Evolutionary conservation across 2,113 vertebrate genomes (phyloP).

Genomic region (Trogon surrucura): DNA sequence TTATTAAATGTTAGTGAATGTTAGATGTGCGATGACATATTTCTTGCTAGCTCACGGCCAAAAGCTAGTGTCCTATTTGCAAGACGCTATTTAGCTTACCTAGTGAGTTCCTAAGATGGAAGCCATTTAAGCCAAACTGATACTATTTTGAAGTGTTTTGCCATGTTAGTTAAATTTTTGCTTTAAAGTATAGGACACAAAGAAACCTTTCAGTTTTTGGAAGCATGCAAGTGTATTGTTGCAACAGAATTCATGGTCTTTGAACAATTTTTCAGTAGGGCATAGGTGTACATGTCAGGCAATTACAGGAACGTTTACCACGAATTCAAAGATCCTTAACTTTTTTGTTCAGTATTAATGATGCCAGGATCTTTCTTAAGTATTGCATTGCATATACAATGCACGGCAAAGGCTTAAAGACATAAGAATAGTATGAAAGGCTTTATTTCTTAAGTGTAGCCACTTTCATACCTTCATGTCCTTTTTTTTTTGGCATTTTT

Average conservation of each 20-base stretch:
- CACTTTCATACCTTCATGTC: not conserved
- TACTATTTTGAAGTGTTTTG: not conserved
- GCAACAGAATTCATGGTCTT: not conserved
- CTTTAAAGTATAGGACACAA: not conserved
- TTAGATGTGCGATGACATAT: not conserved
- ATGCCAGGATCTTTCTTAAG: not conserved
- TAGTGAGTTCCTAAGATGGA: not conserved
- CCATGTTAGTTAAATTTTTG: not conserved
- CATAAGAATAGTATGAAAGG: not conserved
- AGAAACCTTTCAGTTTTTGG: not conserved
- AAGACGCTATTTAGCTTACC: not conserved
- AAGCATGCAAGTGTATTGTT: not conserved
- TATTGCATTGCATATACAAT: not conserved
- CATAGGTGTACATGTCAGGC: not conserved
- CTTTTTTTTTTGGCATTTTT: not conserved
- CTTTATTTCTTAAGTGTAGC: not conserved
- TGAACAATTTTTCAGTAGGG: not conserved
- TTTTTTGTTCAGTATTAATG: not conserved
- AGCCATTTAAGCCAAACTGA: not conserved
- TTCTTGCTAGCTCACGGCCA: not conserved
- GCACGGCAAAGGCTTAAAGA: not conserved
- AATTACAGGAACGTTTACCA: not conserved
- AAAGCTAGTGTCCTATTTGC: not conserved
- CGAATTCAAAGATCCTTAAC: not conserved
- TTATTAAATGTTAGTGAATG: not conserved